These are phyloP conservation scores for Ardeotis arabs DNA, from an alignment of 2,113 vertebrate species.

Conservation along the genomic window DNA sequence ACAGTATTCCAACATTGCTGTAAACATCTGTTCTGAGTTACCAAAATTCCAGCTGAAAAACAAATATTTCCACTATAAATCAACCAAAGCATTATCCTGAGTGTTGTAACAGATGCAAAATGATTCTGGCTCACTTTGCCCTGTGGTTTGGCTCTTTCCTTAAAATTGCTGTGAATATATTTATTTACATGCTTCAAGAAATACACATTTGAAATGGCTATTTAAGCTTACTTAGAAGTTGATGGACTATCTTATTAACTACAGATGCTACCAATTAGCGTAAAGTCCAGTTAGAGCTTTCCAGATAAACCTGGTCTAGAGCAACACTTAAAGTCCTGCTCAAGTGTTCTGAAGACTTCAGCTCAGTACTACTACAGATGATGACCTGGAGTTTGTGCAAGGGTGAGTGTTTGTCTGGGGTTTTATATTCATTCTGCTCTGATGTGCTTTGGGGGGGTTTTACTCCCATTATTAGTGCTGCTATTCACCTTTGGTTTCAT, in stretches of 20 bases:
- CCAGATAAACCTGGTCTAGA: slow-evolving; percentile 55
- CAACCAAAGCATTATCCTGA: slow-evolving; percentile 20
- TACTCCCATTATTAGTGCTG: not conserved
- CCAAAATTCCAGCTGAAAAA: slow-evolving; percentile 62
- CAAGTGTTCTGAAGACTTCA: not conserved
- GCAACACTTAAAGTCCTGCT: not conserved
- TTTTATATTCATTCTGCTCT: not conserved
- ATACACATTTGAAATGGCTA: not conserved
- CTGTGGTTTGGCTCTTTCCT: slow-evolving; percentile 29
- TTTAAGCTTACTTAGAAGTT: not conserved
- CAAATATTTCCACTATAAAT: slow-evolving; percentile 67
- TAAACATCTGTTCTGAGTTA: slow-evolving; percentile 70
- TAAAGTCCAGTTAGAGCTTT: slow-evolving; percentile 56
- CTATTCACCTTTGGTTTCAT: not conserved
- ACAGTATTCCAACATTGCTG: slow-evolving; percentile 6
- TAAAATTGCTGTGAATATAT: slow-evolving; percentile 49
- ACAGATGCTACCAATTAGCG: slow-evolving; percentile 58
- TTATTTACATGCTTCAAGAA: slow-evolving; percentile 67
- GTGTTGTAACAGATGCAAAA: slow-evolving; percentile 43
- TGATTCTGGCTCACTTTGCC: slow-evolving; percentile 23
- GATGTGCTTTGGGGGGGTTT: not conserved
- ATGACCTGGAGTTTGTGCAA: not conserved
- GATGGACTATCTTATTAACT: slow-evolving; percentile 9
- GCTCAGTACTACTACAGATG: not conserved
- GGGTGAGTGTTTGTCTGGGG: not conserved